Evolutionary conservation across 1,140 invertebrate species (phyloP).

Genomic region (Caerostris darwini): DNA sequence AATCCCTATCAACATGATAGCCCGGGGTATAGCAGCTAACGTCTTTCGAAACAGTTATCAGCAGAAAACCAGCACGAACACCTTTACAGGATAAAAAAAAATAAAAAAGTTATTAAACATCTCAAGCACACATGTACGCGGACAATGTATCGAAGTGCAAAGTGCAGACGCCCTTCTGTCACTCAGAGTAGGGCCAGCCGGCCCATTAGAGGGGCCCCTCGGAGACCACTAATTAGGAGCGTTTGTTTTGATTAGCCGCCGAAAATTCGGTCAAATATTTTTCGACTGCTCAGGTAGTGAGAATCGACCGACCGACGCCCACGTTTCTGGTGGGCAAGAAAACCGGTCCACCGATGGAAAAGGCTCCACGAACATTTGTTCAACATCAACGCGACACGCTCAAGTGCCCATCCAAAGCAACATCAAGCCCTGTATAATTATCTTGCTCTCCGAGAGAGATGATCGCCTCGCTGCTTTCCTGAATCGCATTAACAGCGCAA

Average conservation of each 20-base stretch:
- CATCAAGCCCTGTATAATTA: constrained; percentile 79
- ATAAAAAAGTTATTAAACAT: constrained; percentile 47
- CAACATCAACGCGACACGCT: constrained; percentile 79
- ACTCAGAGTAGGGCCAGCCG: constrained; percentile 42
- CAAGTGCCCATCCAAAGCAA: constrained; percentile 79
- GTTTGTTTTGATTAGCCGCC: constrained; percentile 77
- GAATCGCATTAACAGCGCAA: constrained; percentile 77
- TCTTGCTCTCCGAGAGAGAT: constrained; percentile 78
- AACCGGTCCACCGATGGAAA: constrained; percentile 66
- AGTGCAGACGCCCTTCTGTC: constrained; percentile 55
- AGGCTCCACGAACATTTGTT: constrained; percentile 78
- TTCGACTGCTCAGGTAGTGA: constrained; percentile 48
- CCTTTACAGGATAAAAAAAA: neutral
- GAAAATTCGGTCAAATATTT: constrained; percentile 75
- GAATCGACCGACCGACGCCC: constrained; percentile 50
- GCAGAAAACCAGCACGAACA: constrained; percentile 2
- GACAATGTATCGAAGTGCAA: constrained; percentile 61
- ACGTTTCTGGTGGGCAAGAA: constrained; percentile 64
- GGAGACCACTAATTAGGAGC: constrained; percentile 74
- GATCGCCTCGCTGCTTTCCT: constrained; percentile 76
- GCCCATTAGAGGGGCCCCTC: constrained; percentile 55
- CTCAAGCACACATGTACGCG: constrained; percentile 27
- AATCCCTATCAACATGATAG: neutral
- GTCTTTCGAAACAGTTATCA: constrained; percentile 24
- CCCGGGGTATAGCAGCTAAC: neutral